Conservation (phyloP, 2,888 invertebrate genomes). For the Odontothrips loti region DNA sequence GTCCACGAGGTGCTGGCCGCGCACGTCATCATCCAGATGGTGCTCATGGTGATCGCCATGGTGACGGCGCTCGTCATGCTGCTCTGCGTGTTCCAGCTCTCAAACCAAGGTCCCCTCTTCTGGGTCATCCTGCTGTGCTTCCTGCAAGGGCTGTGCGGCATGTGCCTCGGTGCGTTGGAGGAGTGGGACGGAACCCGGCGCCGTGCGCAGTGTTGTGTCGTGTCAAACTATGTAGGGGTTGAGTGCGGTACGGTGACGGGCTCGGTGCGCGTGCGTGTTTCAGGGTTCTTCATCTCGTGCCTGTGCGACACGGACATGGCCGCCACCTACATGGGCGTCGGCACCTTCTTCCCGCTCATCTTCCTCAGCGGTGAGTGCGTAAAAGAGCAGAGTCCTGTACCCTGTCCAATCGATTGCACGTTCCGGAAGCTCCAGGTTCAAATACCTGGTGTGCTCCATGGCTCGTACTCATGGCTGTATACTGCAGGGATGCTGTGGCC, state of each 20-base stretch:
- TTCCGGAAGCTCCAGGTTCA: no score
- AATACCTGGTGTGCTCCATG: not conserved
- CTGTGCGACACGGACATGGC: slow-evolving; percentile 71
- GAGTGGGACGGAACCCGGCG: not conserved
- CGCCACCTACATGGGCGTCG: slow-evolving; percentile 79
- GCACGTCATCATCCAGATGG: slow-evolving; percentile 41
- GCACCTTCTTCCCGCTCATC: slow-evolving; percentile 88
- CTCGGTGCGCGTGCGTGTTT: no score
- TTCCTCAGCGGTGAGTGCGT: slow-evolving; percentile 69
- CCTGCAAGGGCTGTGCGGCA: slow-evolving; percentile 41
- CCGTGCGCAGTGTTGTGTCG: no score
- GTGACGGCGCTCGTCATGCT: slow-evolving; percentile 41
- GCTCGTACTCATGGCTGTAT: not conserved
- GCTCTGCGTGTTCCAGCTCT: slow-evolving; percentile 41
- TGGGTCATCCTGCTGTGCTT: slow-evolving; percentile 40
- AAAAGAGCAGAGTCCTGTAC: no score
- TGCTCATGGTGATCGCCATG: slow-evolving; percentile 41
- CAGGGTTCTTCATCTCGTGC: slow-evolving; percentile 76
- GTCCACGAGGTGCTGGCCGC: slow-evolving; percentile 40
- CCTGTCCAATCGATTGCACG: not conserved
- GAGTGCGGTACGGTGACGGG: no score
- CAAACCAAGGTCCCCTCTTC: slow-evolving; percentile 41
- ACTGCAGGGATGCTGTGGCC: slow-evolving; percentile 59
- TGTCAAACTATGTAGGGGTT: no score
- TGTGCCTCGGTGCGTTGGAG: slow-evolving; percentile 41